phyloP scores from a whole-genome alignment of 2,797 vertebrate species.

The Xenopus petersii region DNA sequence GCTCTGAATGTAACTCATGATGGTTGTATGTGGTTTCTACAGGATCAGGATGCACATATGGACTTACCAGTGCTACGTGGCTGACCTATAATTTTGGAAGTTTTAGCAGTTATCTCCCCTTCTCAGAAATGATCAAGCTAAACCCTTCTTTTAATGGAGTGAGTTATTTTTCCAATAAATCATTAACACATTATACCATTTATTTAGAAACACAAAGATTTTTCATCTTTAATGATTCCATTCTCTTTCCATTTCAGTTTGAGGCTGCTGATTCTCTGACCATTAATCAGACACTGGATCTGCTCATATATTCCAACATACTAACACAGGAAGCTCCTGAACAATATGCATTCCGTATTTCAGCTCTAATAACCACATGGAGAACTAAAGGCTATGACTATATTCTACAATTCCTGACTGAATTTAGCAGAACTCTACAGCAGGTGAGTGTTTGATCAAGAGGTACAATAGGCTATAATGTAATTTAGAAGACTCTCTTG shows the following conservation, averaged over 20 bases:
- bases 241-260: slow-evolving; percentile 31
- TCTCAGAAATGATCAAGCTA: slow-evolving; percentile 28
- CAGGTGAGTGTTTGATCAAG: slow-evolving; percentile 29
- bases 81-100: slow-evolving; percentile 38
- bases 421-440: slow-evolving; percentile 5
- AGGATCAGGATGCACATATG: slow-evolving; percentile 50
- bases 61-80: slow-evolving; percentile 31
- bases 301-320: slow-evolving; percentile 23
- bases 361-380: background rate
- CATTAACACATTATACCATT: too few relatives aligned
- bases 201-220: too few relatives aligned
- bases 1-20: too few relatives aligned
- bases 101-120: slow-evolving; percentile 25
- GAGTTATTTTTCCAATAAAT: slow-evolving; percentile 10
- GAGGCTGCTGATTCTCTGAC: slow-evolving; percentile 38
- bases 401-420: slow-evolving; percentile 14
- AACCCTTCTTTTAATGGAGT: slow-evolving; percentile 46
- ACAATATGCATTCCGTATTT: background rate
- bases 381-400: background rate
- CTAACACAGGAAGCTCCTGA: background rate
- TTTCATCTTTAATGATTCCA: too few relatives aligned
- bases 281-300: slow-evolving; percentile 38
- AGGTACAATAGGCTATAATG: background rate
- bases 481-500: too few relatives aligned
- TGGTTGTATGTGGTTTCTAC: background rate